Evolutionary conservation across 2,113 vertebrate species (phyloP).

Genomic region (Nycticryphes semicollaris): DNA sequence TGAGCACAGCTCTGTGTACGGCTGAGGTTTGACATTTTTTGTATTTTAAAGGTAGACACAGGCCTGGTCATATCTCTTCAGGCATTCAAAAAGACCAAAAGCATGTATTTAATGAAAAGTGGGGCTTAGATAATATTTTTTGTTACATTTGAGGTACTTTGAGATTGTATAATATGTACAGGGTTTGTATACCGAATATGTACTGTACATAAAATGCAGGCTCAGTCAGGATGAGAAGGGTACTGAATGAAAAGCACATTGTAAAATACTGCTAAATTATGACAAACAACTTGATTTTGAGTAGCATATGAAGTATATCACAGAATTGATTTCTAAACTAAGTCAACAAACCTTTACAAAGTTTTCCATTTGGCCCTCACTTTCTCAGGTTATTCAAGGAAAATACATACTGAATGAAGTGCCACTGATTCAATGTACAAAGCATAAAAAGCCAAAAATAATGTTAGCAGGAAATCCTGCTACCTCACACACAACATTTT

Average conservation of each 20-base stretch:
- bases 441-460: constrained; percentile 11
- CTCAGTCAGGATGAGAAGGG: background rate
- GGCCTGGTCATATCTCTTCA: background rate
- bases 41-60: background rate
- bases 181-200: background rate
- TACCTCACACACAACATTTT: background rate
- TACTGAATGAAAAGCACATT: background rate
- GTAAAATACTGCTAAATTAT: background rate
- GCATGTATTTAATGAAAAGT: background rate
- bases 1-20: background rate
- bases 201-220: background rate
- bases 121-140: background rate
- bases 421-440: background rate
- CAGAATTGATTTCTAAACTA: background rate
- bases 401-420: constrained; percentile 3
- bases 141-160: background rate
- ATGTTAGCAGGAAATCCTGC: background rate
- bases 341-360: background rate
- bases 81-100: background rate
- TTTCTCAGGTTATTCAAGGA: constrained; percentile 20
- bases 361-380: background rate
- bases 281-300: constrained; percentile 12
- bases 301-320: background rate
- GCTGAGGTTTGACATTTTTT: background rate
- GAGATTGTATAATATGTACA: background rate